Evolutionary conservation across 2,888 invertebrate species (phyloP), one percentile per base, ranked within the genome.

Genomic region (Idaea aversata): DNA sequence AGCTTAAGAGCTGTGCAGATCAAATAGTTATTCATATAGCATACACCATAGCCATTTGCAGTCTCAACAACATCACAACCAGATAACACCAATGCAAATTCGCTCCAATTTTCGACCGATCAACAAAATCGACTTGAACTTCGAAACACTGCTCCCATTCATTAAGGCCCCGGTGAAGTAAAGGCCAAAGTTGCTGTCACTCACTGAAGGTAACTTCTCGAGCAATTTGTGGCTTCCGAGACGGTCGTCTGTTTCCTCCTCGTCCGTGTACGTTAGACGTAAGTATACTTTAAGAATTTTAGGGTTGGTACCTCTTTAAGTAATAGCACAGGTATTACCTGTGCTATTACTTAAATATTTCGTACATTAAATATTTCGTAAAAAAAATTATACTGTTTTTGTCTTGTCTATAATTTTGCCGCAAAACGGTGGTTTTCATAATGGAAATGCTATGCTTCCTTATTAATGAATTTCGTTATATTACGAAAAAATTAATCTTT

Each of bases 161-260:
- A 82, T 82, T 82, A 81, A 80, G 74, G 74, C 77, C 76, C 75
- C 75, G 77, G 77, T 77, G 77, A 81, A 81, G 74, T 77, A 75
- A 78, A 80, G 82, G 79, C 75, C 80, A 73, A 83, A 86, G 85
- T 85, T 80, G 67, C 72, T 78, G 83, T 85, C 88, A 84, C 79
- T 88, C 85, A 84, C 76, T 71, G 74, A 72, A 77, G 77, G 77
- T 76, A 80, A 82, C 77, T 80, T 78, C 66, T 64, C 63, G 73
- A 76, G 75, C 76, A 77, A 77, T 77, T 77, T 77, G 76, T 74
- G 77, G 77, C 74, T 76, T 75, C 75, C 71, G 73, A 76, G 73
- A 73, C 71, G 69, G 67, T 63, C 71, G 67, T 69, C 72, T 70
- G 47, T 47, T 47, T 47, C 47, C 47, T 47, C 47, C 47, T 47